Evolutionary conservation across 1,140 invertebrate genomes (phyloP).

Genomic region (Amphibalanus amphitrite): DNA sequence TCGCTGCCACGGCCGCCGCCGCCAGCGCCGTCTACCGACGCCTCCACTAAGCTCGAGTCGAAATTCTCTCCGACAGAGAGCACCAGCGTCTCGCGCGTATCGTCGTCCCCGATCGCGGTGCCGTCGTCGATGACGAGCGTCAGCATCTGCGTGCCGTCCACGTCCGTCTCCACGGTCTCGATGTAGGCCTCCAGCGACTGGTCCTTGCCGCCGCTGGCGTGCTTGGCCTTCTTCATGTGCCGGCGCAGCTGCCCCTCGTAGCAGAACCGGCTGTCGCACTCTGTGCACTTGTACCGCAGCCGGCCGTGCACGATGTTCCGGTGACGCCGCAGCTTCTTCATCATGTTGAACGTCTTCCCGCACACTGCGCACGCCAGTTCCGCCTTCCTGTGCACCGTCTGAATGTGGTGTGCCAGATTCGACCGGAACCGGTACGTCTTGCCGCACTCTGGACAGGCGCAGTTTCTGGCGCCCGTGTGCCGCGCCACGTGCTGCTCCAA

Average conservation of each 20-base stretch:
- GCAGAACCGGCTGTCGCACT: not conserved
- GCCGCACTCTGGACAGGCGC: not conserved
- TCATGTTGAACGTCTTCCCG: not conserved
- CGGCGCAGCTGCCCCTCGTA: not conserved
- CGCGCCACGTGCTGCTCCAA: not conserved
- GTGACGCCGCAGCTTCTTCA: not conserved
- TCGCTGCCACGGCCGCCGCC: too few relatives aligned
- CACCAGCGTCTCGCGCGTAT: not conserved
- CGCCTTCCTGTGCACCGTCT: not conserved
- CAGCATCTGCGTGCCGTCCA: not conserved
- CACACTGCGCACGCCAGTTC: not conserved
- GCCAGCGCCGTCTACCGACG: not conserved
- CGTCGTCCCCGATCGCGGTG: not conserved
- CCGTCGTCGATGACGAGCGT: not conserved
- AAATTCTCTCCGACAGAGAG: not conserved
- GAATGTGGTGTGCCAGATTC: not conserved
- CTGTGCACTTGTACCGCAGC: not conserved
- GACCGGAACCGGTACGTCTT: not conserved
- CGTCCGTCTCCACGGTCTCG: not conserved
- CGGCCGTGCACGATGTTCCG: not conserved
- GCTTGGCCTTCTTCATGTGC: not conserved
- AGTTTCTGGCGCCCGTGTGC: not conserved
- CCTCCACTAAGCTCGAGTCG: not conserved
- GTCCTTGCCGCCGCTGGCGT: not conserved
- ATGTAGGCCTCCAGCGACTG: not conserved